Base-by-base conservation (phyloP, 2,797 vertebrate genomes). In the Argentina silus region DNA sequence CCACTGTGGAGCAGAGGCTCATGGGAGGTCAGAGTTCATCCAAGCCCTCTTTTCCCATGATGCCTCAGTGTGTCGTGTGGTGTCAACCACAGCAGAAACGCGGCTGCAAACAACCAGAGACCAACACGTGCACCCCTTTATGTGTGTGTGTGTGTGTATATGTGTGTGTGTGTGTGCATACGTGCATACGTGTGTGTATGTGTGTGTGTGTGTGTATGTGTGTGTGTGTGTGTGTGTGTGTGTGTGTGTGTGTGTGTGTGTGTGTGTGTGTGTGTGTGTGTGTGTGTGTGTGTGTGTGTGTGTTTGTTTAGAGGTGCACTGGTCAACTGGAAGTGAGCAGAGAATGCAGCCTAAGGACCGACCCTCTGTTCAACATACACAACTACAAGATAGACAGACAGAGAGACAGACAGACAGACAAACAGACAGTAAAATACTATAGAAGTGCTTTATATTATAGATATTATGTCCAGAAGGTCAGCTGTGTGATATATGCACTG, bases 81-180 rank as follows among this genome's bases (percentile, higher is more conserved):
- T 94, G 95, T 99, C 98, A 99, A 99, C 98, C 98, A 93, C 97
- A 97, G 97, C 95, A 95, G 94, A 96, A 96, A 96, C 96, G 96
- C 95, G 96, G 97, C 95, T 91, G 94, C 97, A 97, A 96, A 97
- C 96, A 97, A 96, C 96, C 96, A 95, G 93, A 96, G 97, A 97
- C 92, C 97, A 95, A 90, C 89, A 90, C 83, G 87, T 71, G 94
- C 96, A 95, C 72, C 92, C 94, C 93, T 92, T 87, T 92, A 87
- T 93, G 92, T 93, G 92, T 94, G 93, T 92, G 88, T 83, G 78
- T 83, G 63, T 77, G 79, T 84, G 69, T 85, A 69, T 72, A 56
- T 61, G 90, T 90, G 61, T 68, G 55, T 74, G 65, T 69, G 90
- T 91, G 87, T 11, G 81, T 85, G 88, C 87, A 89, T 83, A 63